Conservation (phyloP, 2,888 invertebrate species). For the Euspilapteryx auroguttella region DNA sequence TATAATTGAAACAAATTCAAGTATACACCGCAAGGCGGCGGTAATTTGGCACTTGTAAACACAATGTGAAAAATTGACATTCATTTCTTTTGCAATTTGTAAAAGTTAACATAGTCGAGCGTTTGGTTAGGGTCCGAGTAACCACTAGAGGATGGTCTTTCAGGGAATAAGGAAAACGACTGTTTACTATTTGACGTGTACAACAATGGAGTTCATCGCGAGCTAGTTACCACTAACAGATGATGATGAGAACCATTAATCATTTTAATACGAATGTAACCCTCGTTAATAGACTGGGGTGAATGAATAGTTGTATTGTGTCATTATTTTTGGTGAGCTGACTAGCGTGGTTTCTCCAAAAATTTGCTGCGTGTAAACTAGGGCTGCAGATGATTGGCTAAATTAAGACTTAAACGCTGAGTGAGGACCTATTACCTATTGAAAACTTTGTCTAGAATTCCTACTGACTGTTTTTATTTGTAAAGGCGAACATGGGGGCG, state of each 20-base stretch:
- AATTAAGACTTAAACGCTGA: no score
- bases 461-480: no score
- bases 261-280: constrained; percentile 52
- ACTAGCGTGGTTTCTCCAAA: no score
- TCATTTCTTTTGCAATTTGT: constrained; percentile 25
- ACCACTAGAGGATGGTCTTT: constrained; percentile 19
- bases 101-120: constrained; percentile 44
- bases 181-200: background rate
- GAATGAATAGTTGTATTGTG: constrained; percentile 52
- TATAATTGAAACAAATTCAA: background rate
- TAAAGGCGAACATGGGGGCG: no score
- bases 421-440: no score
- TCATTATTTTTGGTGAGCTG: no score
- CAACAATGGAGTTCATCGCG: background rate
- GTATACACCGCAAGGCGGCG: no score
- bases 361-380: no score
- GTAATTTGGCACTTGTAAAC: no score
- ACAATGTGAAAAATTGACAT: constrained; percentile 2
- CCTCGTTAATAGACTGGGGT: constrained; percentile 47
- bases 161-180: constrained; percentile 1
- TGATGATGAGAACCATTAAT: constrained; percentile 53
- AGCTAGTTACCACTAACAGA: constrained; percentile 15
- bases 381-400: no score
- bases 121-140: constrained; percentile 29
- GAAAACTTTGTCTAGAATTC: no score